Evolutionary conservation across 2,888 invertebrate species (phyloP).

Genomic region (Trissolcus japonicus): DNA sequence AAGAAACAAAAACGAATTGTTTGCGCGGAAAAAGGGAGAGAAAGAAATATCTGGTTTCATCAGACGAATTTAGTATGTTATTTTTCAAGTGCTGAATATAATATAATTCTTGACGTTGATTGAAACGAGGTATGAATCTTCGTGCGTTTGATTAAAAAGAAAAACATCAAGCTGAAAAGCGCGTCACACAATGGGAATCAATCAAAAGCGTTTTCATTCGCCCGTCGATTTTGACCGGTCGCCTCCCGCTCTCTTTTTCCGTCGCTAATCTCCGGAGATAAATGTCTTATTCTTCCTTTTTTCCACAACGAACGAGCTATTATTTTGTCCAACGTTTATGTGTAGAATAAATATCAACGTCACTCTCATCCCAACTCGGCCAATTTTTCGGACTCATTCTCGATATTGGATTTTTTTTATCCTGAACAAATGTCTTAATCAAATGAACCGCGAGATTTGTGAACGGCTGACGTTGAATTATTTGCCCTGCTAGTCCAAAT

Average conservation of each 20-base stretch:
- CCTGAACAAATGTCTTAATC: slow-evolving; percentile 13
- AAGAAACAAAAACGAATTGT: too few relatives aligned
- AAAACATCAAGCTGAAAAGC: slow-evolving; percentile 31
- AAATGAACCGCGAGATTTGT: slow-evolving; percentile 12
- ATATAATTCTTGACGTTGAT: slow-evolving; percentile 38
- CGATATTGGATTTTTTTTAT: slow-evolving; percentile 15
- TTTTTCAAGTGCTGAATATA: slow-evolving; percentile 17
- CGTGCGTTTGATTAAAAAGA: slow-evolving; percentile 33
- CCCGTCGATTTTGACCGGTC: slow-evolving; percentile 5
- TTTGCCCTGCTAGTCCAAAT: slow-evolving; percentile 1
- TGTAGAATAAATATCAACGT: background rate
- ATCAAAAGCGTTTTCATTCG: slow-evolving; percentile 28
- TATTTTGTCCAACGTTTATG: slow-evolving; percentile 3
- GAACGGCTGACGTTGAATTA: slow-evolving; percentile 8
- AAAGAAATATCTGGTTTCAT: too few relatives aligned
- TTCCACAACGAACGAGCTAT: slow-evolving; percentile 10
- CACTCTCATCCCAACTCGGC: background rate
- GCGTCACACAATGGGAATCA: slow-evolving; percentile 27
- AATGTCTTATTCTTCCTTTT: slow-evolving; percentile 27
- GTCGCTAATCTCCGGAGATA: slow-evolving; percentile 9
- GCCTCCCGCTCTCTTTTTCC: background rate
- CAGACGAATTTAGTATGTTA: background rate
- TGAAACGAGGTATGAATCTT: slow-evolving; percentile 33
- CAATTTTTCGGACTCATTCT: slow-evolving; percentile 19
- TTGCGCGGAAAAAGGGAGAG: too few relatives aligned